Percentiles rank a stretch among this genome's conserved stretches.
Evolutionary conservation across 2,797 vertebrate species (phyloP).

Genomic region (Champsocephalus gunnari): DNA sequence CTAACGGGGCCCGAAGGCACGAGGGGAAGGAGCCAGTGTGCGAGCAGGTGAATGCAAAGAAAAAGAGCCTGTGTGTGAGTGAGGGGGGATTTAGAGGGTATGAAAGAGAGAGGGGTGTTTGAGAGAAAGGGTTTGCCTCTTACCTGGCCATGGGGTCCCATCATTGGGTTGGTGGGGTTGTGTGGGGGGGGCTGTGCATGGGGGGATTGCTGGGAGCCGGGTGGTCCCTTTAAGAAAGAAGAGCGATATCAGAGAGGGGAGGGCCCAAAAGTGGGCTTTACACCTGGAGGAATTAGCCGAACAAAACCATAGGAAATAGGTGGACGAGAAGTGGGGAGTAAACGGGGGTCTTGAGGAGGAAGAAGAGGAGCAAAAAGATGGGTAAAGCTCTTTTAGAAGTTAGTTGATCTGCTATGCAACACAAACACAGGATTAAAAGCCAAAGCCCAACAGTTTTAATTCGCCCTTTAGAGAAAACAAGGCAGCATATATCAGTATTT

Average conservation of each 20-base stretch:
- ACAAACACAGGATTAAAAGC: constrained; percentile 5
- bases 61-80: constrained; percentile 50
- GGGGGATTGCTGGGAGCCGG: constrained; percentile 88
- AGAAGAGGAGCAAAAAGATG: constrained; percentile 36
- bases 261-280: constrained; percentile 59
- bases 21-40: constrained; percentile 41
- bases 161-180: constrained; percentile 88
- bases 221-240: constrained; percentile 88
- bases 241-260: constrained; percentile 83
- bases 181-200: constrained; percentile 87
- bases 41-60: constrained; percentile 58
- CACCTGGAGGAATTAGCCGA: constrained; percentile 67
- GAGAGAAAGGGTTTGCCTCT: constrained; percentile 75
- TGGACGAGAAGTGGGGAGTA: constrained; percentile 24
- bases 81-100: constrained; percentile 38
- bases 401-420: not conserved
- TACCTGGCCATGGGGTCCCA: constrained; percentile 91
- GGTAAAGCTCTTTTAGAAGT: constrained; percentile 11
- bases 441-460: constrained; percentile 10
- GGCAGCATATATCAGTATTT: not conserved
- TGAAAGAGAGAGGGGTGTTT: constrained; percentile 59
- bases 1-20: constrained; percentile 49
- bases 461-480: constrained; percentile 8
- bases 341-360: constrained; percentile 30
- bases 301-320: constrained; percentile 48